Conservation (phyloP, 2,888 invertebrate genomes). For the Dimorphilus gyrociliatus region DNA sequence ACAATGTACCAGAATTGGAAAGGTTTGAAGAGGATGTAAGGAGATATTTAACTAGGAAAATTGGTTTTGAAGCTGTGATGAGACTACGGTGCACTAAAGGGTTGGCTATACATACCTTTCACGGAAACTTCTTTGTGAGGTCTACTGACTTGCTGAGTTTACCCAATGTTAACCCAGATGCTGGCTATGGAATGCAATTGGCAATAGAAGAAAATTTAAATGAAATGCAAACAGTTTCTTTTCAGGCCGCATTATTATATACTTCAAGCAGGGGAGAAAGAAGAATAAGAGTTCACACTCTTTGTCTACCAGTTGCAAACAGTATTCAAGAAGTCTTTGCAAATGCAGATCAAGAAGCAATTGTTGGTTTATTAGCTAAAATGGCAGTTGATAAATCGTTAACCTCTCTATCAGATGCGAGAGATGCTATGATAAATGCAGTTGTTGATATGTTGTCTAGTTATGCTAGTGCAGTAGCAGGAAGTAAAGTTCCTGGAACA, state of each 20-base stretch:
- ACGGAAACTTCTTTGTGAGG: slow-evolving; percentile 96
- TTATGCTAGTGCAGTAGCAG: slow-evolving; percentile 47
- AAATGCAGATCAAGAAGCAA: slow-evolving; percentile 78
- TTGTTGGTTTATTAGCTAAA: slow-evolving; percentile 76
- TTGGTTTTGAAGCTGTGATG: slow-evolving; percentile 98
- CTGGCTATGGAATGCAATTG: slow-evolving; percentile 93
- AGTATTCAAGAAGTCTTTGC: slow-evolving; percentile 69
- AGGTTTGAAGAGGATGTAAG: slow-evolving; percentile 58
- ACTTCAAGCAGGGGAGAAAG: slow-evolving; percentile 88
- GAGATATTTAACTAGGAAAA: slow-evolving; percentile 82
- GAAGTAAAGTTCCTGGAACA: slow-evolving; percentile 42
- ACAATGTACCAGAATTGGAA: slow-evolving; percentile 52
- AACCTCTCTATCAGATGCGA: slow-evolving; percentile 69
- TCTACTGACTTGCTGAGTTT: slow-evolving; percentile 87
- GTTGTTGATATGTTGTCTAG: slow-evolving; percentile 71
- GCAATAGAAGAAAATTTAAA: slow-evolving; percentile 65
- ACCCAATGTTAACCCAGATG: slow-evolving; percentile 93
- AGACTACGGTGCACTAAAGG: slow-evolving; percentile 78
- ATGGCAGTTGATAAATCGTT: slow-evolving; percentile 91
- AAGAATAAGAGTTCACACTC: slow-evolving; percentile 87
- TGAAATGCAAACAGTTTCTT: slow-evolving; percentile 50
- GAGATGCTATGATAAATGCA: slow-evolving; percentile 89
- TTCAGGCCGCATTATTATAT: slow-evolving; percentile 91
- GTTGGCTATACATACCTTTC: slow-evolving; percentile 87
- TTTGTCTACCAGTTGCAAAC: slow-evolving; percentile 75